Conservation (phyloP, 1,140 invertebrate species). For the Hestina assimilis region DNA sequence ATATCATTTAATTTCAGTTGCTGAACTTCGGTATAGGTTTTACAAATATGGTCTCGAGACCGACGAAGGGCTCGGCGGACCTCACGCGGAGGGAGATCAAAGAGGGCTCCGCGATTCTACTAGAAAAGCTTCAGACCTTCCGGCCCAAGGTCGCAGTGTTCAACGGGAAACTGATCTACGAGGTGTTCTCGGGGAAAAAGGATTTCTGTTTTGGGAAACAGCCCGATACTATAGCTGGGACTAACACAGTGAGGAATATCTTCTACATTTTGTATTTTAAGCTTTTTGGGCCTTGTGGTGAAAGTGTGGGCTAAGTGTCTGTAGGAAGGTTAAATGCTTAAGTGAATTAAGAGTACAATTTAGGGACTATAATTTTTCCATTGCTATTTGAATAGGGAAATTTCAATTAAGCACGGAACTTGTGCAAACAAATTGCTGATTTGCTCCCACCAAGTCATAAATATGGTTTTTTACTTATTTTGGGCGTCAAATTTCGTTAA, state of each 20-base stretch:
- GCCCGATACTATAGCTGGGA: slow-evolving; percentile 94
- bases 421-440: too few species aligned
- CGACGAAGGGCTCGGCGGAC: slow-evolving; percentile 97
- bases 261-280: too few species aligned
- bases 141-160: slow-evolving; percentile 98
- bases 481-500: too few species aligned
- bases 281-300: too few species aligned
- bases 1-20: slow-evolving; percentile 69
- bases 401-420: too few species aligned
- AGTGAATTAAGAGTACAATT: too few species aligned
- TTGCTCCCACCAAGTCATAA: too few species aligned
- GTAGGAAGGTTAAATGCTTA: too few species aligned
- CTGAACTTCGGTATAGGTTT: slow-evolving; percentile 97
- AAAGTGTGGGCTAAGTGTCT: too few species aligned
- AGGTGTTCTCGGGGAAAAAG: slow-evolving; percentile 98
- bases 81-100: slow-evolving; percentile 97
- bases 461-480: too few species aligned
- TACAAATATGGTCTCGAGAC: slow-evolving; percentile 97
- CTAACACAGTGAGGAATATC: slow-evolving; percentile 90
- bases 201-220: slow-evolving; percentile 98
- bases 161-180: slow-evolving; percentile 98
- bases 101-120: slow-evolving; percentile 93
- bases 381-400: too few species aligned
- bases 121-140: slow-evolving; percentile 95
- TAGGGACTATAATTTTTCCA: too few species aligned